phyloP scores from a whole-genome alignment of 2,113 vertebrate species.

The Aphyosemion australe region DNA sequence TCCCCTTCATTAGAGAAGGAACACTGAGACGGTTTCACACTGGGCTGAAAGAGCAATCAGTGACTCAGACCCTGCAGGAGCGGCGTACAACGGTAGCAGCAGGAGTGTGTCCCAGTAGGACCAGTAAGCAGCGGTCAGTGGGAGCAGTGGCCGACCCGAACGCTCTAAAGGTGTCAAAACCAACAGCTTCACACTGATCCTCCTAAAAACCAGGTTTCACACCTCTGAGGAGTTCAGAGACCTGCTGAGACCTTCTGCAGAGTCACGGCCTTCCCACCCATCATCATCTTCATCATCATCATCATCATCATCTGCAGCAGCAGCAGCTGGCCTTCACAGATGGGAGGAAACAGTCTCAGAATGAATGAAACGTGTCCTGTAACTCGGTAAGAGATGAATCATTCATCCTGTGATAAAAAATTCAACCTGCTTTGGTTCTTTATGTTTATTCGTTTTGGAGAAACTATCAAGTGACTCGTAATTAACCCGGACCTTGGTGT shows the following conservation, averaged over 20 bases:
- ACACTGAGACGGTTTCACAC: neutral
- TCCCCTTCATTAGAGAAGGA: neutral
- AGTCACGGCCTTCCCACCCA: conserved; percentile 15
- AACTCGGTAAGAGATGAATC: too few relatives aligned
- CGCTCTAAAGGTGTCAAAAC: conserved; percentile 24
- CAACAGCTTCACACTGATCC: conserved; percentile 33
- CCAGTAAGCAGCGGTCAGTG: neutral
- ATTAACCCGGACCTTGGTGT: too few relatives aligned
- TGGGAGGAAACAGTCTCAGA: too few relatives aligned
- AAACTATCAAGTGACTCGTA: too few relatives aligned
- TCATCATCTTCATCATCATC: too few relatives aligned
- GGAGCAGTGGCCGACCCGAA: neutral
- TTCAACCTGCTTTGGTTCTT: too few relatives aligned
- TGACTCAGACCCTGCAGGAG: neutral
- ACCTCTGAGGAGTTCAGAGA: conserved; percentile 3
- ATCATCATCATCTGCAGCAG: too few relatives aligned
- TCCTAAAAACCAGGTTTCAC: conserved; percentile 9
- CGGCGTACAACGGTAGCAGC: too few relatives aligned
- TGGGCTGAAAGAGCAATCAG: neutral
- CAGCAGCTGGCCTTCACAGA: too few relatives aligned
- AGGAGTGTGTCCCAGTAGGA: conserved; percentile 5
- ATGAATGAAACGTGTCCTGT: too few relatives aligned
- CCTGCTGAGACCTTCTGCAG: conserved; percentile 28
- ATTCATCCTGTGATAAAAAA: too few relatives aligned
- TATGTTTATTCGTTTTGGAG: too few relatives aligned